Evolutionary conservation across 37 sponge, comb jelly and placozoan species (phyloP), one percentile per base, ranked within the genome.

Genomic region (Spongilla lacustris): DNA sequence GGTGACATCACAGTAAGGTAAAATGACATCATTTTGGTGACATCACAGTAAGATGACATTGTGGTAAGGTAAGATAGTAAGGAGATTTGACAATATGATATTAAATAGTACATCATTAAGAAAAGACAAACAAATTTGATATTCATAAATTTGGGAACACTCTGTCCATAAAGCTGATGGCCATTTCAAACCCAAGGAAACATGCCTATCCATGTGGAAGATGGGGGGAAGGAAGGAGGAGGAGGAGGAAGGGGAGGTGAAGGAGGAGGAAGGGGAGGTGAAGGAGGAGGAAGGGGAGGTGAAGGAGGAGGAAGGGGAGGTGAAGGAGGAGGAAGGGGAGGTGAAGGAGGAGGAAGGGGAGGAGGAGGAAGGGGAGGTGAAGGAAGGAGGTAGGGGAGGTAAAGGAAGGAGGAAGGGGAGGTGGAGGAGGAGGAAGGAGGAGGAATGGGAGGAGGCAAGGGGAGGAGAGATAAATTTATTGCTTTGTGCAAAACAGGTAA

Each of bases 171-270:
- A 90, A 22, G 12, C 74, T 50, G 33, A 94, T 38, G 23, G 94
- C 75, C n/a, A 84, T 33, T 84, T 94, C 94, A 50, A 38, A 87
- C 2, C 94, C 94, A 17, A 90, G 88, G 69, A 94, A 92, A 25
- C 71, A 28, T 27, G 71, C 71, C 4, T 25, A 73, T 10, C 35
- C 19, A 58, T 32, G 77, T 26, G n/a, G n/a, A n/a, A n/a, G n/a
- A n/a, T n/a, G n/a, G 48, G 6, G 23, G 11, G n/a, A 31, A 4
- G 10, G 41, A 75, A 50, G 26, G 22, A 49, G 24, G 66, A 58
- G 67, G 24, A 22, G 24, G 5, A 4, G 36, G 23, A 77, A 3
- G 5, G 35, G 4, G 37, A 25, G 17, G 14, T n/a, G n/a, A n/a
- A 23, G 22, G 2, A 77, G 27, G 23, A 2, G 13, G 23, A 36